Base-by-base conservation (phyloP, 2,888 invertebrate genomes). In the Ormyrus rosae region DNA sequence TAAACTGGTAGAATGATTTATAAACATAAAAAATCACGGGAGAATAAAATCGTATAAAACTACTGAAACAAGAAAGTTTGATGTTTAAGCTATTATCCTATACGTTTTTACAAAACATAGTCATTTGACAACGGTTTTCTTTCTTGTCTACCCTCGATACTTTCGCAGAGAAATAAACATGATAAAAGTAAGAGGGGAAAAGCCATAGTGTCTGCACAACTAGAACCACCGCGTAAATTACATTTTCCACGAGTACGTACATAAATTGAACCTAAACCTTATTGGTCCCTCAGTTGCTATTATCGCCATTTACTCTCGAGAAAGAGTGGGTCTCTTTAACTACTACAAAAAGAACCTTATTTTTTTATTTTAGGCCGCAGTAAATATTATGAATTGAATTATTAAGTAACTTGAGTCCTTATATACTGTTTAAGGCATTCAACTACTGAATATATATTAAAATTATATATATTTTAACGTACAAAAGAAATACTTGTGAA, bases 181-280 rank as follows among this genome's bases (percentile, higher is more conserved):
- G 34, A 19, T 6, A 19, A 60, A 10, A 63, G 63, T 46, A 9
- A 11, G 10, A 50, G 50, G 48, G 6, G 34, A 50, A 64, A 48
- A 11, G 51, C 9, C 10, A 11, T 8, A 45, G 46, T 60, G 71
- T 56, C 65, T 65, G 71, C 63, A 70, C 76, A 56, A 77, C 56
- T 63, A 56, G 8, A 34, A 34, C 19, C 50, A 7, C 68, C 48
- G 58, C 19, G 45, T 55, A 53, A 55, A 55, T 64, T 64, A 71
- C 50, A 51, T 71, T 61, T 71, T 58, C 13, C 34, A 10, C 11
- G 19, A 48, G 0, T 10, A 5, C 55, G n/a, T 70, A 70, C 63
- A 77, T 77, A 77, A 77, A 77, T 77, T 70, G 55, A 70, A 8
- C 55, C 50, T 48, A 70, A 78, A 58, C 65, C 65, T 78, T 78